Evolutionary conservation across 1,140 invertebrate genomes (phyloP).

Genomic region (Littorina saxatilis): DNA sequence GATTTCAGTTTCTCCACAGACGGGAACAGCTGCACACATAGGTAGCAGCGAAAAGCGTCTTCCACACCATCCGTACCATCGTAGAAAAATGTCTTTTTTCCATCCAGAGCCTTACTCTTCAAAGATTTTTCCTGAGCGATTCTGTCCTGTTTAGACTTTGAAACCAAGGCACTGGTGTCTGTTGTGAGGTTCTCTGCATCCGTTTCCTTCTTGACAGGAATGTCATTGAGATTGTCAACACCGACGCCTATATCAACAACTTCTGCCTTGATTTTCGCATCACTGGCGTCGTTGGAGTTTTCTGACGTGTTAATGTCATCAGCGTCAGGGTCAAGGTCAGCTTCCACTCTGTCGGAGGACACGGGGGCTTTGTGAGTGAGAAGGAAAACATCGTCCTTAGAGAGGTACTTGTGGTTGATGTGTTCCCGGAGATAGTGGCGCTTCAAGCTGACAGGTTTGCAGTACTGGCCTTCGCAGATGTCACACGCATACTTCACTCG

Average conservation of each 20-base stretch:
- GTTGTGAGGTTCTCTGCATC: slow-evolving; percentile 19
- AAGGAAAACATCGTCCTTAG: slow-evolving; percentile 66
- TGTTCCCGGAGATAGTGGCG: slow-evolving; percentile 79
- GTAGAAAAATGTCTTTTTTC: slow-evolving; percentile 10
- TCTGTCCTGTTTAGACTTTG: background rate
- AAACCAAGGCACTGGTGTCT: background rate
- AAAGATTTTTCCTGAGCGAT: background rate
- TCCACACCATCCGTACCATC: slow-evolving; percentile 15
- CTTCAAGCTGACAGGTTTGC: slow-evolving; percentile 79
- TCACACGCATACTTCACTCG: slow-evolving; percentile 76
- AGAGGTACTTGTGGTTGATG: slow-evolving; percentile 78
- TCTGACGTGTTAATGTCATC: slow-evolving; percentile 12
- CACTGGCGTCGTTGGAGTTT: background rate
- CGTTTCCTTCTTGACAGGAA: background rate
- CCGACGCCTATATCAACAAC: background rate
- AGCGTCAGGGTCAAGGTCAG: slow-evolving; percentile 29
- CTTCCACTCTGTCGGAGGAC: slow-evolving; percentile 20
- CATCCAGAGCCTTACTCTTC: background rate
- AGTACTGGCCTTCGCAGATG: slow-evolving; percentile 77
- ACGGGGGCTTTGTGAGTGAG: background rate
- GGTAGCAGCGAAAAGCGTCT: slow-evolving; percentile 43
- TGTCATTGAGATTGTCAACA: background rate
- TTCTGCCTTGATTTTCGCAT: slow-evolving; percentile 3
- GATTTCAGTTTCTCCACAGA: slow-evolving; percentile 43
- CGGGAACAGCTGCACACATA: slow-evolving; percentile 45